Percentiles rank a stretch among this genome's conserved stretches.
These are phyloP conservation scores for Drosophila elegans DNA, from an alignment of 1,140 invertebrate genomes.

Conservation along the genomic window DNA sequence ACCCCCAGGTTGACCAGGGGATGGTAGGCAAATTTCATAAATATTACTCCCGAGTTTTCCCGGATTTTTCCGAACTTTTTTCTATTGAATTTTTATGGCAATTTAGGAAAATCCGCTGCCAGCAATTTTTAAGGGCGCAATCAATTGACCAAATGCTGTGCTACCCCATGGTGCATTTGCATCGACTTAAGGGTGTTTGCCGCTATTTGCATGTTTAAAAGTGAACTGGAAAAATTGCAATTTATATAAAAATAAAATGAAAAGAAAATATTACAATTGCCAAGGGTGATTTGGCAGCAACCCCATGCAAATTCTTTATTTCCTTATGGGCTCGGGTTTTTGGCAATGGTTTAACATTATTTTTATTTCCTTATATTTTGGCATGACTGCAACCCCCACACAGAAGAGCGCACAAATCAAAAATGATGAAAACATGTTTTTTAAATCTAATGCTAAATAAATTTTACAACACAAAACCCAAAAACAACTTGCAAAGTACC, in stretches of 20 bases:
- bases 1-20: conserved; percentile 39
- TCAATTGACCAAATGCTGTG: conserved; percentile 48
- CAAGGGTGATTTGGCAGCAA: conserved; percentile 51
- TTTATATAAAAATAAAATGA: conserved; percentile 50
- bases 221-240: conserved; percentile 53
- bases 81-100: conserved; percentile 82
- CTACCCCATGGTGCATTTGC: conserved; percentile 20
- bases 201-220: conserved; percentile 84
- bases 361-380: conserved; percentile 44
- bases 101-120: conserved; percentile 68
- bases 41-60: conserved; percentile 35
- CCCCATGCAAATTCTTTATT: conserved; percentile 44
- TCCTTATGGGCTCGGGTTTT: conserved; percentile 21
- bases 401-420: conserved; percentile 72
- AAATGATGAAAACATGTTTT: conserved; percentile 64
- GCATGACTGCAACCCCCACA: conserved; percentile 28
- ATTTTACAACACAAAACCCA: conserved; percentile 62
- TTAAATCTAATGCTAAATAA: conserved; percentile 57
- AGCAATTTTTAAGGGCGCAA: conserved; percentile 65
- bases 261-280: conserved; percentile 43
- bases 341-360: conserved; percentile 26
- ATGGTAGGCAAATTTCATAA: conserved; percentile 68
- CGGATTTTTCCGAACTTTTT: conserved; percentile 49
- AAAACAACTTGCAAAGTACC: conserved; percentile 73
- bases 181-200: conserved; percentile 36